Conservation (phyloP, 2,113 vertebrate species). For the Tyrannus savana region DNA sequence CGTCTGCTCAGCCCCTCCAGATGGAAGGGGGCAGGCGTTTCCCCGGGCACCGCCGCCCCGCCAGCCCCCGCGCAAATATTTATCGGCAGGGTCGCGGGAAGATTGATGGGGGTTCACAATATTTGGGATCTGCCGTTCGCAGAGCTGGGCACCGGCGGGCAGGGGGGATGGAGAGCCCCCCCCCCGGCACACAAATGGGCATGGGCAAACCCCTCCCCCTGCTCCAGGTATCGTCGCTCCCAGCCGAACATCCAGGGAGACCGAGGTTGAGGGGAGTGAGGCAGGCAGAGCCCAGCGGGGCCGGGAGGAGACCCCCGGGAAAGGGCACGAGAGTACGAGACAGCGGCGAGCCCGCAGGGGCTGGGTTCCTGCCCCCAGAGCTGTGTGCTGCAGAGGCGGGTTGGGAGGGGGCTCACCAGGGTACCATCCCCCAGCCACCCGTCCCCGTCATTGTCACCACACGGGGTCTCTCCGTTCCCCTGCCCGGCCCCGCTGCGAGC, state of each 20-base stretch:
- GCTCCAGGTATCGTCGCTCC: background rate
- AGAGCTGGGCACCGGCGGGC: background rate
- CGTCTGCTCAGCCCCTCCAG: conserved; percentile 10
- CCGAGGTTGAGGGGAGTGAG: rapidly evolving
- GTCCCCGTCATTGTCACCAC: background rate
- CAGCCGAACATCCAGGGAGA: background rate
- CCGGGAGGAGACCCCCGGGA: background rate
- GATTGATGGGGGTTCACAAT: background rate
- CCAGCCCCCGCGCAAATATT: conserved; percentile 21
- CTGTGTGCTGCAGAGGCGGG: background rate
- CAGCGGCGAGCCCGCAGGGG: background rate
- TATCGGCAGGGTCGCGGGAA: background rate
- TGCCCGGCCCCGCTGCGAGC: background rate
- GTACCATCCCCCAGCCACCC: background rate
- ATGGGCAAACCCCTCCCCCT: background rate
- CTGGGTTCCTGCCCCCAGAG: background rate
- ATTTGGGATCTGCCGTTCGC: background rate
- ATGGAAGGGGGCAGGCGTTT: conserved; percentile 25
- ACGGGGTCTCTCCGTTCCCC: rapidly evolving
- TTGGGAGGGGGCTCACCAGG: background rate
- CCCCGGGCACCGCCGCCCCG: background rate
- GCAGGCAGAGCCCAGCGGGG: background rate
- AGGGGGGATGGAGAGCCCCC: background rate
- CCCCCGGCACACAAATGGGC: background rate
- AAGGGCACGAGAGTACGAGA: background rate